phyloP scores from a whole-genome alignment of 2,797 vertebrate species.

The Esox lucius region DNA sequence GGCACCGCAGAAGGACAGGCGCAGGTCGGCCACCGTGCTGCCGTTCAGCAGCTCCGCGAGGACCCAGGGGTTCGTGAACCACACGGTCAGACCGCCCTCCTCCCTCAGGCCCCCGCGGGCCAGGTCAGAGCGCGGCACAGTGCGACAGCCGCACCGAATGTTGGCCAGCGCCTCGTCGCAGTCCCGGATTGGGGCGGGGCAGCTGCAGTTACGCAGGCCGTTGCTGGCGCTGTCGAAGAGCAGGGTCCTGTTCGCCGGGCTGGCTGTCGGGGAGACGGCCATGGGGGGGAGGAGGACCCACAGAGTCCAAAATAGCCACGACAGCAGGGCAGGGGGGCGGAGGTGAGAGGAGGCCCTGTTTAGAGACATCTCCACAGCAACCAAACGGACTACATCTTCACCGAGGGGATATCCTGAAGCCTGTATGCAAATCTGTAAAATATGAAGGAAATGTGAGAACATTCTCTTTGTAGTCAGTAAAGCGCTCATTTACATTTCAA shows the following conservation, averaged over 20 bases:
- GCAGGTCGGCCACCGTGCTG: conserved; percentile 56
- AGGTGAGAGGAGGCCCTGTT: conserved; percentile 38
- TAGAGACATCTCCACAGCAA: conserved; percentile 56
- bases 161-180: conserved; percentile 64
- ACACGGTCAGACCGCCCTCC: conserved; percentile 44
- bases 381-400: conserved; percentile 59
- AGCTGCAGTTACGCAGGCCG: conserved; percentile 69
- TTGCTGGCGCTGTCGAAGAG: conserved; percentile 55
- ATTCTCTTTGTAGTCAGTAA: neutral
- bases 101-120: conserved; percentile 40
- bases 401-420: conserved; percentile 16
- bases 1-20: conserved; percentile 60
- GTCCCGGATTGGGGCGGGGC: conserved; percentile 37
- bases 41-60: conserved; percentile 64
- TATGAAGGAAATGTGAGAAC: conserved; percentile 14
- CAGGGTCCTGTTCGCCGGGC: conserved; percentile 51
- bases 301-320: conserved; percentile 50
- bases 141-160: conserved; percentile 63
- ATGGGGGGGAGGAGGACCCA: conserved; percentile 44
- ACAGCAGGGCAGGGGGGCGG: conserved; percentile 28
- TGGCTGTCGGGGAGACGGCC: conserved; percentile 17
- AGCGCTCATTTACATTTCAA: neutral
- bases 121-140: conserved; percentile 45
- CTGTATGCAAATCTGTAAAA: conserved; percentile 26
- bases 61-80: conserved; percentile 63